phyloP scores from a whole-genome alignment of 2,113 vertebrate genomes.

The Petroica traversi region DNA sequence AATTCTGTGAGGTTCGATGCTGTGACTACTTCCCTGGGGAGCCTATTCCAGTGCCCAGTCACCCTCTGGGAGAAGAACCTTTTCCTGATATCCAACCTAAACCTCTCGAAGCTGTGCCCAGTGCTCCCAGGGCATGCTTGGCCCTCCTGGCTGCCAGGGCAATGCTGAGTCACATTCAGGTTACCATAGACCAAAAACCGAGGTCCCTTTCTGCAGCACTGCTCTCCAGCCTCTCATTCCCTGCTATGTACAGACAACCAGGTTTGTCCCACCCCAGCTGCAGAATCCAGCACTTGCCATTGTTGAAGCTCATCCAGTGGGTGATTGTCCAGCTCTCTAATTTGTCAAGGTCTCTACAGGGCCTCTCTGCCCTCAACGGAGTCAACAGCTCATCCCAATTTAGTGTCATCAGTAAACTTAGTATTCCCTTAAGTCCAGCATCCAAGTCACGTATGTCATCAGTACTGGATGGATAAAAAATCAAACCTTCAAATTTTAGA shows the following conservation, averaged over 20 bases:
- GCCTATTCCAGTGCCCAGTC: neutral
- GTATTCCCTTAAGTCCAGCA: neutral
- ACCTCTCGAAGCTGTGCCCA: rapidly evolving
- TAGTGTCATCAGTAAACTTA: neutral
- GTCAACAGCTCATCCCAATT: neutral
- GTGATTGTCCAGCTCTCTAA: neutral
- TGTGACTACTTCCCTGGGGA: neutral
- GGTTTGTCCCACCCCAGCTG: neutral
- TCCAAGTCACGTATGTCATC: neutral
- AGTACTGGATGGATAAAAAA: neutral
- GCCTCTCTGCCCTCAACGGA: neutral
- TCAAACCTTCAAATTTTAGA: neutral
- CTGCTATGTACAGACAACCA: neutral
- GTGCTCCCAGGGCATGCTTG: neutral
- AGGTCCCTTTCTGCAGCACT: neutral
- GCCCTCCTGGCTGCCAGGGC: neutral
- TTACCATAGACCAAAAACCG: rapidly evolving
- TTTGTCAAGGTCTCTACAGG: neutral
- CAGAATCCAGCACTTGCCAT: neutral
- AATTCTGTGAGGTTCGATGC: neutral
- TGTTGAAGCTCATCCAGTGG: neutral
- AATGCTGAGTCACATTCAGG: neutral
- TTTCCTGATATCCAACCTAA: neutral
- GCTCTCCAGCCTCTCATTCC: neutral
- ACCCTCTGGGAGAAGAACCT: neutral